These are phyloP conservation scores for Manis javanica DNA, from an alignment of 2,797 vertebrate species.

Conservation along the genomic window DNA sequence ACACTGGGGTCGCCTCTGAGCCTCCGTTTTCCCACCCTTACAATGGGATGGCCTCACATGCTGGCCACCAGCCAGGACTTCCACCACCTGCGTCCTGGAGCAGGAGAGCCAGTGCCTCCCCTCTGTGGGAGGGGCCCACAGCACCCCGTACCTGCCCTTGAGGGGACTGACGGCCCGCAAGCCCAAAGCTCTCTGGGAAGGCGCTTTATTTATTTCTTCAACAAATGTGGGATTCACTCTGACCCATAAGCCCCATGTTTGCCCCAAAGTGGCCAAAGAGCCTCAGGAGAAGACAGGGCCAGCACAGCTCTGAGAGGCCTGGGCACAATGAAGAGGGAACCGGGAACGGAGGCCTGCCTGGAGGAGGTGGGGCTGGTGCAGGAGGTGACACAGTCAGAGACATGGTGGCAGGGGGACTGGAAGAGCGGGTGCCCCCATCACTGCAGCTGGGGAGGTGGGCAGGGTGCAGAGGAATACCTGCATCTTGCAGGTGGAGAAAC, in stretches of 20 bases:
- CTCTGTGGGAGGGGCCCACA: not conserved
- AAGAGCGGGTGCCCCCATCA: not conserved
- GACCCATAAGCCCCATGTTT: not conserved
- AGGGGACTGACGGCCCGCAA: not conserved
- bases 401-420: too few species aligned
- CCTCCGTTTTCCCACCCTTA: not conserved
- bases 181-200: not conserved
- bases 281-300: not conserved
- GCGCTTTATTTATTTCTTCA: not conserved
- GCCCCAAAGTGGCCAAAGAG: not conserved
- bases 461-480: not conserved
- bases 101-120: accelerated
- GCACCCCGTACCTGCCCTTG: not conserved
- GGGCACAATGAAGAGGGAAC: accelerated
- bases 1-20: not conserved
- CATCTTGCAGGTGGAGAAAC: not conserved
- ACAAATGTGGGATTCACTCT: not conserved
- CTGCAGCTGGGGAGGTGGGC: not conserved
- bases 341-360: not conserved
- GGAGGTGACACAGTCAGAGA: not conserved
- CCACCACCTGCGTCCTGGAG: not conserved
- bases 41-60: accelerated
- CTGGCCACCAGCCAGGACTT: not conserved
- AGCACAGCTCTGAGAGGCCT: not conserved
- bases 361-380: accelerated